phyloP scores from a whole-genome alignment of 2,888 invertebrate genomes.

The Xestia sexstrigata region DNA sequence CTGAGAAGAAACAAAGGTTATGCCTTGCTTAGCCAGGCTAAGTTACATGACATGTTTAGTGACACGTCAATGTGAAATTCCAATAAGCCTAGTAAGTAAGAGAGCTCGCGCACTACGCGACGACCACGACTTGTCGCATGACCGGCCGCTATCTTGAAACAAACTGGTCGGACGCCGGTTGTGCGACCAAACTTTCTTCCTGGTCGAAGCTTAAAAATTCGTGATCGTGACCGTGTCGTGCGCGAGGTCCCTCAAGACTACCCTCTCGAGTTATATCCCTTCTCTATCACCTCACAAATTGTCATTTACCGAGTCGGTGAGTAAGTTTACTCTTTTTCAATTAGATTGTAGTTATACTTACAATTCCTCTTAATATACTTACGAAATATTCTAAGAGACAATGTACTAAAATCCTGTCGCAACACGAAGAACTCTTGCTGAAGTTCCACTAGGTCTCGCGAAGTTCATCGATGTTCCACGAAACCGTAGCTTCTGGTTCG shows the following conservation, averaged over 20 bases:
- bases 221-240: background rate
- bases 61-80: background rate
- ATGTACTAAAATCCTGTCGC: background rate
- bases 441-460: background rate
- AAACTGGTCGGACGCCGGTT: background rate
- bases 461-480: background rate
- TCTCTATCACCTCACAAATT: background rate
- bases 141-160: background rate
- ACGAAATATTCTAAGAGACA: background rate
- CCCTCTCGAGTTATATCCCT: background rate
- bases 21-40: background rate
- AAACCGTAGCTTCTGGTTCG: background rate
- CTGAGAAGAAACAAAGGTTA: background rate
- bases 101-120: background rate
- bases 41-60: background rate
- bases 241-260: background rate
- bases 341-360: conserved; percentile 29
- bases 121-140: background rate
- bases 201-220: background rate
- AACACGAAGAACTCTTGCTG: background rate
- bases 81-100: background rate
- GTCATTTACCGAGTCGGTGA: background rate
- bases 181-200: background rate
- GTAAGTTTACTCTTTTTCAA: background rate
- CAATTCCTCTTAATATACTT: conserved; percentile 23